These are phyloP conservation scores for Virgularia gustaviana DNA, from an alignment of 92 coral and sea anemone species.

Conservation along the genomic window DNA sequence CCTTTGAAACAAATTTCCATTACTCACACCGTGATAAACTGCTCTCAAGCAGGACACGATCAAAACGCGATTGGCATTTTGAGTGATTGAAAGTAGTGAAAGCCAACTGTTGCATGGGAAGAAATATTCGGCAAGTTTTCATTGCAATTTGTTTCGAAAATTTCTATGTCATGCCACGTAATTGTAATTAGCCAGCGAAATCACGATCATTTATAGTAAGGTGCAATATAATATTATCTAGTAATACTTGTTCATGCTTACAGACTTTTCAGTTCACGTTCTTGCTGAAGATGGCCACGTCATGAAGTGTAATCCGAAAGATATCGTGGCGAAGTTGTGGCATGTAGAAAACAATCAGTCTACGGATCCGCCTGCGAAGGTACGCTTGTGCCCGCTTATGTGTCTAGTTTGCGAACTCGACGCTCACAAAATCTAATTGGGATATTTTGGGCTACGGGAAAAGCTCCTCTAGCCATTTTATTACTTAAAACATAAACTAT, in stretches of 20 bases:
- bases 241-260: no score
- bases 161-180: neutral
- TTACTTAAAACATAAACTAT: no score
- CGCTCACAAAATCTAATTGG: no score
- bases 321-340: constrained; percentile 84
- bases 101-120: no score
- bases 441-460: no score
- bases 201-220: neutral
- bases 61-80: no score
- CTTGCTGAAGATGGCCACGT: constrained; percentile 78
- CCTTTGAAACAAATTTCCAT: no score
- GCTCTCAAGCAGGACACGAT: no score
- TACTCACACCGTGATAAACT: no score
- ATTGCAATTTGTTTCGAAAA: neutral
- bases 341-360: constrained; percentile 68
- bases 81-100: no score
- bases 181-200: neutral
- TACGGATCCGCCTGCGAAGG: constrained; percentile 89
- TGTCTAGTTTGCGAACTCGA: neutral
- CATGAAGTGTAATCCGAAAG: constrained; percentile 79
- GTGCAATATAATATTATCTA: neutral
- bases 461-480: no score
- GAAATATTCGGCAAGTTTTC: no score
- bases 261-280: constrained; percentile 81
- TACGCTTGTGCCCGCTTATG: constrained; percentile 32